phyloP scores from a whole-genome alignment of 2,888 invertebrate species.

The Agrochola circellaris region DNA sequence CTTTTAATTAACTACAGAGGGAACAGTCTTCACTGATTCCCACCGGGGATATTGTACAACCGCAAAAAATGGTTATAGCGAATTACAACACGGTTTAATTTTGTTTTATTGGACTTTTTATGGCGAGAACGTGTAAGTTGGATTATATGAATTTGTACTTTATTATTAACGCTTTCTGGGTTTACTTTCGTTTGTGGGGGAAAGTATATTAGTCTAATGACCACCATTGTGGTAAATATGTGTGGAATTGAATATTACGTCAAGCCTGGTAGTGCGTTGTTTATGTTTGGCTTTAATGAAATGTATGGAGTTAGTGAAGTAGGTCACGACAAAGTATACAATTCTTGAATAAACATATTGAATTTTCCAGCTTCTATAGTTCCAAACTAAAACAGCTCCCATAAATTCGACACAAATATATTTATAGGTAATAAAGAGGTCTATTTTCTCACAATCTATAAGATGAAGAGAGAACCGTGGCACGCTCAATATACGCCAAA shows the following conservation, averaged over 20 bases:
- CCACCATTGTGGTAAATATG: conserved; percentile 50
- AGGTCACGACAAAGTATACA: conserved; percentile 6
- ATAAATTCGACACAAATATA: conserved; percentile 34
- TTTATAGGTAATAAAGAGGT: conserved; percentile 51
- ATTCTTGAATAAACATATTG: not conserved
- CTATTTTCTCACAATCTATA: conserved; percentile 66
- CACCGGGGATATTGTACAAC: conserved; percentile 60
- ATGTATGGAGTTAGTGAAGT: conserved; percentile 18
- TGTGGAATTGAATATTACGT: conserved; percentile 55
- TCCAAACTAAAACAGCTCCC: not conserved
- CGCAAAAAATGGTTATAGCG: conserved; percentile 69
- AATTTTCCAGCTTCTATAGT: not conserved
- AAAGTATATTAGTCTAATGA: conserved; percentile 56
- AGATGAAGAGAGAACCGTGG: conserved; percentile 70
- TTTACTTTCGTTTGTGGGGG: conserved; percentile 40
- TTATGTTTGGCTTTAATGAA: conserved; percentile 25
- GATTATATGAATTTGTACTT: conserved; percentile 58
- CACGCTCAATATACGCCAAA: conserved; percentile 82
- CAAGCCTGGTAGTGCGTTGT: conserved; percentile 34
- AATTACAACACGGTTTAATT: conserved; percentile 72
- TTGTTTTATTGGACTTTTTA: conserved; percentile 65
- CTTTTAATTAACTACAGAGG: conserved; percentile 77
- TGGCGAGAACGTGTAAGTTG: conserved; percentile 56
- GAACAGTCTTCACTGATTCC: conserved; percentile 67
- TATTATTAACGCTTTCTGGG: conserved; percentile 49